Base-by-base conservation (phyloP, 2,797 vertebrate genomes). In the Pempheris klunzingeri region DNA sequence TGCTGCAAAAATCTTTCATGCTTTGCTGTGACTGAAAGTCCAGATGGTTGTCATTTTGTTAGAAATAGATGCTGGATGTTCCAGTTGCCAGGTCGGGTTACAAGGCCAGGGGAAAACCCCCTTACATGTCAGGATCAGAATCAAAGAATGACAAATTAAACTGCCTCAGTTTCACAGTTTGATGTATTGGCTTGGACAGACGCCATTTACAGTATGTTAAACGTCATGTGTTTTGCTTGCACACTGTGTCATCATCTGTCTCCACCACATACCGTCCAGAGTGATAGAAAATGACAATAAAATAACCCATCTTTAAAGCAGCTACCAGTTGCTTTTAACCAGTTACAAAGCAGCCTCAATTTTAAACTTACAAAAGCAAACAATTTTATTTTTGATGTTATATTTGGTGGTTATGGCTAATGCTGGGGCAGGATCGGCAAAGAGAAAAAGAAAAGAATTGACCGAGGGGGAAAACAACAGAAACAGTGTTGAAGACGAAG, bases 61-160 rank as follows among this genome's bases (percentile, higher is more conserved):
- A 46, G 80, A 91, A 90, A 91, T 85, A 88, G 87, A 86, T 58
- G 58, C 77, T 69, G 43, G 50, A 66, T 75, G 43, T 66, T 84
- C 65, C 20, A 57, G 68, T 77, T 71, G 65, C 50, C 65, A 80
- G 88, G 73, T 93, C 80, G 58, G 52, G 70, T 93, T 92, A 85
- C 88, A 75, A 47, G 38, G 55, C 70, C 2, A 28, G 41, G 80
- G 90, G 77, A 77, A 90, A 90, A 17, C 58, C 84, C 82, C 81
- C 66, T 7, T 32, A 41, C 49, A 26, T 3, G 38, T 50, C 78
- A 80, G 36, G 39, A 54, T 77, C 79, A 82, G 63, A 77, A 85
- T 79, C 55, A 74, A 74, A 84, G 58, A 77, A 77, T 70, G 67
- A 89, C 54, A 38, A 66, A 74, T 74, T 52, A 55, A 77, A 69